Evolutionary conservation across 2,888 invertebrate species (phyloP).

Genomic region (Brachynemurus nebulosus): DNA sequence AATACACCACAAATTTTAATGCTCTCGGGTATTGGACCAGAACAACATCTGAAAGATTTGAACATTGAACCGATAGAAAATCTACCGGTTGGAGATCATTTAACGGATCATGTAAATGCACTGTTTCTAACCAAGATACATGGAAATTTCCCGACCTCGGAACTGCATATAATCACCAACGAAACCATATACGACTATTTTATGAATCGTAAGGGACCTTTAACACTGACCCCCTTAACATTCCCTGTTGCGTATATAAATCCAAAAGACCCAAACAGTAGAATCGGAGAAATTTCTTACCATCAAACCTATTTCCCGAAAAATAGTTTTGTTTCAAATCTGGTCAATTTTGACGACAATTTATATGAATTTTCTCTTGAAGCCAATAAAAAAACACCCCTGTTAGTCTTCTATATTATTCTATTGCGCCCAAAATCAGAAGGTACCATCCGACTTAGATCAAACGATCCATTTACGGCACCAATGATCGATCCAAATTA

Average conservation of each 20-base stretch:
- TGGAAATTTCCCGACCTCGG: too few species aligned
- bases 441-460: conserved; percentile 38
- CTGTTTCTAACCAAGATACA: conserved; percentile 74
- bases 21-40: conserved; percentile 79
- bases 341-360: too few species aligned
- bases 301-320: neutral
- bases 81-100: conserved; percentile 65
- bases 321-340: too few species aligned
- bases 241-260: conserved; percentile 70
- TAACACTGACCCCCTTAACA: conserved; percentile 69
- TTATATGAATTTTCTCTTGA: too few species aligned
- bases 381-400: conserved; percentile 60
- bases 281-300: conserved; percentile 30
- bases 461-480: conserved; percentile 39
- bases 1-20: conserved; percentile 81
- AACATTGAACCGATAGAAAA: conserved; percentile 61
- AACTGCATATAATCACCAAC: conserved; percentile 59
- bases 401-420: conserved; percentile 72
- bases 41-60: conserved; percentile 55
- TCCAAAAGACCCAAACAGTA: conserved; percentile 67
- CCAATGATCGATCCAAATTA: conserved; percentile 51
- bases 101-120: conserved; percentile 79
- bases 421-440: conserved; percentile 38
- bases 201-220: conserved; percentile 63
- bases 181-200: conserved; percentile 70